Conservation (phyloP, 2,113 vertebrate species). For the Neodon shergylaensis region DNA sequence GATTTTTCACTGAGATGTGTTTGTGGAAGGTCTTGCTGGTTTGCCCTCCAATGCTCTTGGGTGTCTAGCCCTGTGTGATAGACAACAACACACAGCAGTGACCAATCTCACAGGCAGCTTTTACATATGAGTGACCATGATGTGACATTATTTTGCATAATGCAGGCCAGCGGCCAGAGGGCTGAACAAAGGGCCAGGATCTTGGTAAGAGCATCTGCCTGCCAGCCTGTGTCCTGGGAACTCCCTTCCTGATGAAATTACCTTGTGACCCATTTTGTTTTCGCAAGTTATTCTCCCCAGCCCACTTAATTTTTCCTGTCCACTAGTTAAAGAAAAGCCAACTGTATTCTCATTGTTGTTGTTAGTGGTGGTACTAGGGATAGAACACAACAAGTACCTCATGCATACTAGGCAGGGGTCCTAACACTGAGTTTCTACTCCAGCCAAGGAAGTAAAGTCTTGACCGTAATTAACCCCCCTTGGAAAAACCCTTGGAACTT, state of each 20-base stretch:
- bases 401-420: neutral
- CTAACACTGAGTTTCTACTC: neutral
- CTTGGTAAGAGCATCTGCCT: neutral
- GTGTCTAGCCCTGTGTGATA: neutral
- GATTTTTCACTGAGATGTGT: neutral
- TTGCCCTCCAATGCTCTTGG: neutral
- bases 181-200: neutral
- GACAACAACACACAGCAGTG: neutral
- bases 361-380: neutral
- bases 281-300: neutral
- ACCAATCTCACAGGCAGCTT: neutral
- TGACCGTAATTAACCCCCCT: neutral
- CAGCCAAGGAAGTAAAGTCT: neutral
- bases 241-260: slow-evolving; percentile 8
- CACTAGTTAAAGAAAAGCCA: neutral
- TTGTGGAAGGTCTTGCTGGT: neutral
- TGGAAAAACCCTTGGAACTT: neutral
- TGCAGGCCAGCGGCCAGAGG: neutral
- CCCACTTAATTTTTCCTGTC: neutral
- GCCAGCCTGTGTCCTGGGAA: neutral
- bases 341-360: neutral
- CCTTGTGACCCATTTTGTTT: neutral
- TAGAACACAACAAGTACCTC: neutral
- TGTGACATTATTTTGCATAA: neutral
- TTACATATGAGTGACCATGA: fast-evolving